Conservation (phyloP, 2,797 vertebrate genomes). For the Hippopotamyrus pictus region DNA sequence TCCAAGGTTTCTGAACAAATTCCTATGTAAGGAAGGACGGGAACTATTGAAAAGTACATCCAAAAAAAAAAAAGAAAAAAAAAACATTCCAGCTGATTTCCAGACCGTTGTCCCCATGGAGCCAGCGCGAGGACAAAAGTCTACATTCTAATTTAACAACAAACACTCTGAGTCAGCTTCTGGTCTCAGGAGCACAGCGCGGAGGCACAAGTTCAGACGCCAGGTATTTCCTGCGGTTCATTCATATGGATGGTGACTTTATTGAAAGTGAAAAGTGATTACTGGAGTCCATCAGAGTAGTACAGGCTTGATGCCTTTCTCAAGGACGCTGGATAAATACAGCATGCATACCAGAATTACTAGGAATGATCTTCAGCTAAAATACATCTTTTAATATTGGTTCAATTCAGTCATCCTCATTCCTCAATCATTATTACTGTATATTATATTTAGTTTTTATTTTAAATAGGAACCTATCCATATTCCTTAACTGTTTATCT, state of each 20-base stretch:
- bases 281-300: neutral
- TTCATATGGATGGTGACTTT: neutral
- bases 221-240: neutral
- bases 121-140: neutral
- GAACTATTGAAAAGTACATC: neutral
- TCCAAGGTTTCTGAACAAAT: neutral
- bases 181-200: neutral
- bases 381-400: neutral
- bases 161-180: conserved; percentile 18
- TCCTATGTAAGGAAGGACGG: neutral
- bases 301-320: neutral
- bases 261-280: conserved; percentile 7
- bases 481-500: neutral
- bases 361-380: neutral
- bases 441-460: neutral
- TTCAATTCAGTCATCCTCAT: neutral
- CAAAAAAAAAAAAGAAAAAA: neutral
- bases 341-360: neutral
- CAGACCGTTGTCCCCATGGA: neutral
- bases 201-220: neutral
- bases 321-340: neutral
- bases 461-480: neutral
- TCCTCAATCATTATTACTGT: neutral
- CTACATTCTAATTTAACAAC: conserved; percentile 18
- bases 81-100: neutral